phyloP scores from a whole-genome alignment of 2,113 vertebrate species.

The Arizona elegans region DNA sequence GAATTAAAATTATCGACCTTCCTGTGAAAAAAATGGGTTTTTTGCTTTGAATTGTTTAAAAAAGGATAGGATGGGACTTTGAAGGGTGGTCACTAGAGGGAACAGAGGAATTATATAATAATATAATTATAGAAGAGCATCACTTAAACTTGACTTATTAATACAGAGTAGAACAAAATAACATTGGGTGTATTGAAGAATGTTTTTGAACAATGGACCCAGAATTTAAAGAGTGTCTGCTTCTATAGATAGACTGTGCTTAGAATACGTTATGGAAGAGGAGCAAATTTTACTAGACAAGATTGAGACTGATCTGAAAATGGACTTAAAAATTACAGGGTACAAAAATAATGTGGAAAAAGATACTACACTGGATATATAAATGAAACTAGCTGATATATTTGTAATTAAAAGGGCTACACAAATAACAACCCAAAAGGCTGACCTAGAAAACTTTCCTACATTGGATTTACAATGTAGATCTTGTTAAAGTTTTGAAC shows the following conservation, averaged over 20 bases:
- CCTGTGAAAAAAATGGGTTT: background rate
- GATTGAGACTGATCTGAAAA: too few relatives aligned
- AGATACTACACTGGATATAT: background rate
- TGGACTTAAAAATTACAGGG: too few relatives aligned
- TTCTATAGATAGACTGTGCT: background rate
- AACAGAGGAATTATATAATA: background rate
- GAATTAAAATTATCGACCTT: background rate
- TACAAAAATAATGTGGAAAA: background rate
- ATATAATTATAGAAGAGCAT: background rate
- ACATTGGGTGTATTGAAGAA: background rate
- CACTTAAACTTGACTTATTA: background rate
- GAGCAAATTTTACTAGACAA: too few relatives aligned
- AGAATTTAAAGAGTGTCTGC: background rate
- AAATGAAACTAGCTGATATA: background rate
- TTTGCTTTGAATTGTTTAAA: background rate
- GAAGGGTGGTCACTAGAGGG: background rate
- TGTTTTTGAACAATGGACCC: background rate
- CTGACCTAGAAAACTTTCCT: background rate
- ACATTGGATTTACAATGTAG: background rate
- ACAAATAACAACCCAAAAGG: background rate
- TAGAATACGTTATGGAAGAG: too few relatives aligned
- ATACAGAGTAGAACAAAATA: background rate
- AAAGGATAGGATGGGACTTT: background rate
- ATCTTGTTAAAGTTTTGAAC: too few relatives aligned
- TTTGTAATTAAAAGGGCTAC: background rate